Evolutionary conservation across 2,113 vertebrate species (phyloP).

Genomic region (Mirounga angustirostris): DNA sequence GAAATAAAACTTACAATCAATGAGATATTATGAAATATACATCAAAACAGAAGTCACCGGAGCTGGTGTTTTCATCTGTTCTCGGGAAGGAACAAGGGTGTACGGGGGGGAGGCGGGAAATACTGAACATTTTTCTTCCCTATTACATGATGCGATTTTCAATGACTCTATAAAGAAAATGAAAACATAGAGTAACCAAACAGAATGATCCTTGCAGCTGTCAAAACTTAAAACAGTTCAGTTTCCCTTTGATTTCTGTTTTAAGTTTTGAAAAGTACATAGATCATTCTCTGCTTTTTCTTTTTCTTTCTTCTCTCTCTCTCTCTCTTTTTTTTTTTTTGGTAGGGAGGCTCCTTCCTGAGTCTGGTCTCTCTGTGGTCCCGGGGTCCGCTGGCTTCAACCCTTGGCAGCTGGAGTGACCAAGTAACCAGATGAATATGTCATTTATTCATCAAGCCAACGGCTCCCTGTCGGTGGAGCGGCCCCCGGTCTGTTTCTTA

Average conservation of each 20-base stretch:
- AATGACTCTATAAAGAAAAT: slow-evolving; percentile 78
- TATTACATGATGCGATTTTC: slow-evolving; percentile 81
- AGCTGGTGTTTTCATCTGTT: slow-evolving; percentile 66
- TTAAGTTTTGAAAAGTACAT: slow-evolving; percentile 82
- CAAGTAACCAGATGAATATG: neutral
- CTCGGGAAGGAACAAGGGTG: slow-evolving; percentile 73
- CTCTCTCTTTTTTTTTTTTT: neutral
- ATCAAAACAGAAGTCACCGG: slow-evolving; percentile 70
- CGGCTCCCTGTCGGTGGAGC: rapidly evolving
- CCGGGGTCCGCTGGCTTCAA: neutral
- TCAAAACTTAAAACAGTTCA: slow-evolving; percentile 83
- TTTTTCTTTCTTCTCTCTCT: neutral
- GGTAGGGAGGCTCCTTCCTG: neutral
- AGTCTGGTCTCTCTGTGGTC: neutral
- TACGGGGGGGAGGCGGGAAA: neutral
- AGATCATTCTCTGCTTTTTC: slow-evolving; percentile 64
- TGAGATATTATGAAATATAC: slow-evolving; percentile 83
- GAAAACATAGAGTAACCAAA: slow-evolving; percentile 71
- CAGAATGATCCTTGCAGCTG: slow-evolving; percentile 74
- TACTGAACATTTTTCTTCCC: slow-evolving; percentile 76
- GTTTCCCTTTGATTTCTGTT: slow-evolving; percentile 82
- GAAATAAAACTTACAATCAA: slow-evolving; percentile 82
- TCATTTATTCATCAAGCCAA: rapidly evolving
- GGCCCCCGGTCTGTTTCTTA: rapidly evolving
- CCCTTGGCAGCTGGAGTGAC: neutral